A percentile compares a stretch with the other conserved stretches of the same genome.
Conservation (phyloP, 2,113 vertebrate genomes). For the Rhea pennata region DNA sequence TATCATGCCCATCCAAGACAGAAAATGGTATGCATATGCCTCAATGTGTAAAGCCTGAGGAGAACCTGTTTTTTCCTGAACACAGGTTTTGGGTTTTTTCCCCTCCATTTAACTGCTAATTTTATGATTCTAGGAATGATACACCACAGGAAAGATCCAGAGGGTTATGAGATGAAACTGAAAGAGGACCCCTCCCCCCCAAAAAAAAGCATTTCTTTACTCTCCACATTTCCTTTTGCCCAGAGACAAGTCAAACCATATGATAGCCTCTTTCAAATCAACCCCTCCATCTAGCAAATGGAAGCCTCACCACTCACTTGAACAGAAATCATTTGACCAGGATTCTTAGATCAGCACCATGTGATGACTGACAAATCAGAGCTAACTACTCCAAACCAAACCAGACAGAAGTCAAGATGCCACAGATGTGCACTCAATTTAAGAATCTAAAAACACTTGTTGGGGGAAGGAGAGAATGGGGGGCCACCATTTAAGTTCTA, state of each 20-base stretch:
- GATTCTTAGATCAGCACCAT: not conserved
- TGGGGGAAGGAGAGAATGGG: not conserved
- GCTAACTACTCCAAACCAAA: not conserved
- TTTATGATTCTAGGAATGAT: not conserved
- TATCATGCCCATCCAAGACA: not conserved
- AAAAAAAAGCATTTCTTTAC: not conserved
- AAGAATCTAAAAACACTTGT: not conserved
- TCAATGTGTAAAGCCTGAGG: not conserved
- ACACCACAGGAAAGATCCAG: not conserved
- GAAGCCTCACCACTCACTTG: not conserved
- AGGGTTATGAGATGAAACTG: not conserved
- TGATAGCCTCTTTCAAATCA: not conserved
- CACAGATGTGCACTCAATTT: not conserved
- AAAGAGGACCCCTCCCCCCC: not conserved
- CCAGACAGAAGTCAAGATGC: not conserved
- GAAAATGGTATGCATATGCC: not conserved
- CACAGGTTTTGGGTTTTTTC: too few relatives aligned
- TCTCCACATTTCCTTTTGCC: not conserved
- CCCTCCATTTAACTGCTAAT: not conserved
- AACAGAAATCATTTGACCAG: not conserved
- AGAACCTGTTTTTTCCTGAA: not conserved
- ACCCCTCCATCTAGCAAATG: not conserved
- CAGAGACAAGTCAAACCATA: accelerated
- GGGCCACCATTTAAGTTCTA: not conserved
- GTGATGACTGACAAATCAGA: not conserved